Evolutionary conservation across 2,797 vertebrate species (phyloP).

Genomic region (Typhlichthys eigenmanni): DNA sequence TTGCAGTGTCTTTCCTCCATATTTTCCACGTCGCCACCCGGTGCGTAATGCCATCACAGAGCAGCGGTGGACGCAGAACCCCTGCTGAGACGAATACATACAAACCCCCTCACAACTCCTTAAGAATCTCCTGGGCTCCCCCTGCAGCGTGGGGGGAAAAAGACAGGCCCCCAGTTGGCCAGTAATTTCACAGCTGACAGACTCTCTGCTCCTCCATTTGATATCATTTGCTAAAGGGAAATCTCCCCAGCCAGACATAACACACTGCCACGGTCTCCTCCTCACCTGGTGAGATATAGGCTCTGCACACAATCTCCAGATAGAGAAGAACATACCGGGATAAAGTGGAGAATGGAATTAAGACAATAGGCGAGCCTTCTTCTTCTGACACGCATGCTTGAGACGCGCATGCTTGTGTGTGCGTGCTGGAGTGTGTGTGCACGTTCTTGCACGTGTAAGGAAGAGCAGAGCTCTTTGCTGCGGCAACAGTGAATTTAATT

Average conservation of each 20-base stretch:
- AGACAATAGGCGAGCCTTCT: constrained; percentile 60
- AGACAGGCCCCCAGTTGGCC: constrained; percentile 75
- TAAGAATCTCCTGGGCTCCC: constrained; percentile 20
- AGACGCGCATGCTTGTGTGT: constrained; percentile 24
- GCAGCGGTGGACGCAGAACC: constrained; percentile 37
- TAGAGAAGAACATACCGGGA: constrained; percentile 59
- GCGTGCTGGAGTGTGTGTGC: constrained; percentile 12
- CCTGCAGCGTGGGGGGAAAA: constrained; percentile 61
- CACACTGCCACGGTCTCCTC: constrained; percentile 62
- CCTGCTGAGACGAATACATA: constrained; percentile 48
- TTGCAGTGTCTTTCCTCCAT: no score
- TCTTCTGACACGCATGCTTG: constrained; percentile 15
- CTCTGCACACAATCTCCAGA: constrained; percentile 56
- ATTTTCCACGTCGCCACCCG: no score
- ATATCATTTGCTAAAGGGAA: constrained; percentile 77
- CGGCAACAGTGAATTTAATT: constrained; percentile 35
- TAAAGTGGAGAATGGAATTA: constrained; percentile 68
- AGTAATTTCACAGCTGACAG: constrained; percentile 85
- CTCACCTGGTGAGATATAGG: constrained; percentile 59
- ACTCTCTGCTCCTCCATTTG: constrained; percentile 73
- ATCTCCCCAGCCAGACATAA: constrained; percentile 64
- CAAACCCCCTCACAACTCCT: constrained; percentile 25
- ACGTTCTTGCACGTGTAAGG: constrained; percentile 9
- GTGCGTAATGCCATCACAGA: no score
- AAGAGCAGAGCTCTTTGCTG: constrained; percentile 22